These are phyloP conservation scores for Meriones unguiculatus DNA, from an alignment of 2,113 vertebrate genomes.

Conservation along the genomic window DNA sequence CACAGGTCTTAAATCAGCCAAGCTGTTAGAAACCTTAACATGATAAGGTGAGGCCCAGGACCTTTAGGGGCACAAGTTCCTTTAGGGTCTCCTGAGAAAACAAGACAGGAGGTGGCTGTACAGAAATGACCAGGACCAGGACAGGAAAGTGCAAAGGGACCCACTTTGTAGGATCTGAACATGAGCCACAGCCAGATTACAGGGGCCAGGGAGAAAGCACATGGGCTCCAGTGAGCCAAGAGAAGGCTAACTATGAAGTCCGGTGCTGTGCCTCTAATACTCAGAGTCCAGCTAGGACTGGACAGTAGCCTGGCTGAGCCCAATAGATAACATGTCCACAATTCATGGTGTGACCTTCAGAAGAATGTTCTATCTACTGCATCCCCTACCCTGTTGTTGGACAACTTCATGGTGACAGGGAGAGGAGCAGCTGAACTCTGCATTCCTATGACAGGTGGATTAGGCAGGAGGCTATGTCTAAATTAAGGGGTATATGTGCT, in stretches of 20 bases:
- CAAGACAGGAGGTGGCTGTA: neutral
- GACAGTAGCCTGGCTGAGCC: neutral
- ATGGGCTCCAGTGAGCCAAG: accelerated
- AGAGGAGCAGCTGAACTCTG: neutral
- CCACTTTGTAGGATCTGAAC: accelerated
- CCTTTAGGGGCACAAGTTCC: neutral
- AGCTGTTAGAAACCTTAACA: neutral
- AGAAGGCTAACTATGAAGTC: accelerated
- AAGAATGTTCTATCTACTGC: neutral
- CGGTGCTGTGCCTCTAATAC: too few species aligned
- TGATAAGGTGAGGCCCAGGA: too few species aligned
- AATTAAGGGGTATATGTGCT: accelerated
- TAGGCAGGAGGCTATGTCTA: accelerated
- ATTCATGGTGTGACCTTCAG: neutral
- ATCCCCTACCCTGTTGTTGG: neutral
- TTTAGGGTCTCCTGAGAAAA: neutral
- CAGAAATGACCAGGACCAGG: neutral
- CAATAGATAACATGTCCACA: too few species aligned
- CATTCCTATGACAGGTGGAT: accelerated
- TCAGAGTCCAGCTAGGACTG: neutral
- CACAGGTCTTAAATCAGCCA: neutral
- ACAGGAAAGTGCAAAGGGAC: accelerated
- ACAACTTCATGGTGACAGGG: accelerated
- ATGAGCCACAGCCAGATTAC: accelerated
- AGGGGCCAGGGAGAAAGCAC: accelerated